Evolutionary conservation across 2,888 invertebrate genomes (phyloP).

Genomic region (Ceratothoa steindachneri): DNA sequence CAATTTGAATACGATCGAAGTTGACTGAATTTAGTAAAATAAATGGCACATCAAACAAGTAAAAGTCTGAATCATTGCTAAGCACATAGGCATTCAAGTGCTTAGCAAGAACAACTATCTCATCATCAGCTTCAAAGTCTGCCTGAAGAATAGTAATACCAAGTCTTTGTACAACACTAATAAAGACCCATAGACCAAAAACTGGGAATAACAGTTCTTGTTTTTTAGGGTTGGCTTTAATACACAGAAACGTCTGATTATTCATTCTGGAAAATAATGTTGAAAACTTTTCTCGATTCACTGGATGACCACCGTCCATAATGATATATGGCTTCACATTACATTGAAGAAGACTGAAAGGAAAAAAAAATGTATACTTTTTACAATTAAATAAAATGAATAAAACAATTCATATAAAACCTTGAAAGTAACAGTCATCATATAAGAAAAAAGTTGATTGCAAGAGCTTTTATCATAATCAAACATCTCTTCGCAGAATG

Average conservation of each 20-base stretch:
- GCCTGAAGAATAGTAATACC: constrained; percentile 67
- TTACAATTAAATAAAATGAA: not conserved
- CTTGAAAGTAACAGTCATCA: constrained; percentile 55
- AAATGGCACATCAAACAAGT: constrained; percentile 75
- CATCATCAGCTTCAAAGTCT: constrained; percentile 84
- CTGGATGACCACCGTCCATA: constrained; percentile 64
- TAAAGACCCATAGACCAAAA: constrained; percentile 14
- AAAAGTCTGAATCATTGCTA: constrained; percentile 92
- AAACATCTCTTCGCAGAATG: too few relatives aligned
- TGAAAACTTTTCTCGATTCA: constrained; percentile 65
- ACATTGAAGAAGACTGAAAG: constrained; percentile 61
- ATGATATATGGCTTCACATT: constrained; percentile 68
- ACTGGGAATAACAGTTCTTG: constrained; percentile 6
- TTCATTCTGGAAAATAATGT: constrained; percentile 55
- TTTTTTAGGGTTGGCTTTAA: constrained; percentile 16
- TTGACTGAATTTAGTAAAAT: constrained; percentile 63
- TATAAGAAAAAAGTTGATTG: too few relatives aligned
- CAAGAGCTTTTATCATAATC: too few relatives aligned
- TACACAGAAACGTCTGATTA: constrained; percentile 18
- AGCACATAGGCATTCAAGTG: constrained; percentile 76
- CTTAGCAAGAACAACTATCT: constrained; percentile 75
- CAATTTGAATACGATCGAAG: constrained; percentile 21
- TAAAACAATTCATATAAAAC: not conserved
- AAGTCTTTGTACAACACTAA: constrained; percentile 56
- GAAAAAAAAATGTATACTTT: not conserved